Evolutionary conservation across 2,888 invertebrate genomes (phyloP), one percentile per base, ranked within the genome.

Genomic region (Drosophila limbata): DNA sequence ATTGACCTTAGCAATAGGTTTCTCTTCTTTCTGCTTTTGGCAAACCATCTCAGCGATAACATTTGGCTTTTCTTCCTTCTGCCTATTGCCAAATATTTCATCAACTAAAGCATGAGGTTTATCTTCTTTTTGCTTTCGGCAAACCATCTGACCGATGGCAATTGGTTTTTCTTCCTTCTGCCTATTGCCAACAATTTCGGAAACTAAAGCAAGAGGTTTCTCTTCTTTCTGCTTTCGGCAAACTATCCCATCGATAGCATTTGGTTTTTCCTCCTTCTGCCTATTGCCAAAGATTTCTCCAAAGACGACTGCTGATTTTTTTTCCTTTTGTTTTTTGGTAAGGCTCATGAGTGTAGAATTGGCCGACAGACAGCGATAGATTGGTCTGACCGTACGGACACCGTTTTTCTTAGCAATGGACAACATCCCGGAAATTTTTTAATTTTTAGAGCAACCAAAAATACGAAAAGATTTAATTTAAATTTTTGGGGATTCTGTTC

Each of bases 361-460:
- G 0, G 9, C 11, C 6, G 59, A 53, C 10, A 69, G 9, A 33
- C 28, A 31, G 3, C 69, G 69, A 10, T 13, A 47, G 0, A 69
- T 42, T 2, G 69, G 69, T 11, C 19, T 31, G 11, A 59, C 11
- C 11, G 52, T 5, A 0, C 45, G 35, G 3, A 48, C n/a, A 10
- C 40, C 50, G 9, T 47, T 57, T 3, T 9, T 17, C 11, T 69
- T 69, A 0, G 60, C 31, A 31, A 53, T 5, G 31, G 59, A 59
- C n/a, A 69, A 28, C 31, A 69, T 53, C 13, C 37, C 33, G 10
- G 21, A 59, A 48, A 45, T 67, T 15, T 45, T 13, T 25, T 17
- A 17, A 25, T n/a, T 13, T 17, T 28, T 8, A 28, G 19, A 11
- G 25, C 15, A 10, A n/a, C 17, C 10, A 19, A 53, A 37, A 35